Base-by-base conservation (phyloP, 2,113 vertebrate genomes). In the Ginglymostoma cirratum region DNA sequence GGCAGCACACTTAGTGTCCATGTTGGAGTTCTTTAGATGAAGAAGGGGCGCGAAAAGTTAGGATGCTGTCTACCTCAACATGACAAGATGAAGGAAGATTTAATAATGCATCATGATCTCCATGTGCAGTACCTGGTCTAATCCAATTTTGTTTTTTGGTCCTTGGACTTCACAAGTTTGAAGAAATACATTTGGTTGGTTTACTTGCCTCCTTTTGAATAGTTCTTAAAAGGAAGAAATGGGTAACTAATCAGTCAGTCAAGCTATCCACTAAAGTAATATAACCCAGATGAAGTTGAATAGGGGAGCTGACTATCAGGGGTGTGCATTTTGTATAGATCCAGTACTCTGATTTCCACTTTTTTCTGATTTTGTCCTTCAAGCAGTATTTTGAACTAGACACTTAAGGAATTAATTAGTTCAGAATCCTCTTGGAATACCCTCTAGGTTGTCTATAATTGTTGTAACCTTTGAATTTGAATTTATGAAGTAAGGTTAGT, bases 381-480 rank as follows among this genome's bases (percentile, higher is more conserved):
- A 83, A 83, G 38, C 38, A 38, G 17, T 45, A 83, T 45, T 83
- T 83, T 42, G 17, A 83, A 83, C 80, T 21, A 21, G 80, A 21
- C n/a, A 83, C 17, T 83, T 83, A 83, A 45, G 80, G 38, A 83
- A 83, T n/a, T 83, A 42, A 83, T 83, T 83, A 83, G 80, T 83
- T 83, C 80, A 83, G 38, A 83, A 83, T 83, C 78, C n/a, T 42
- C 78, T 42, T 42, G 38, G 42, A 83, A 45, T 83, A 83, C 38
- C 80, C 80, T 83, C 38, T 45, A 17, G 80, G 38, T 45, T 61
- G 38, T 83, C 17, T 45, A 83, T 83, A 83, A 42, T 83, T 83
- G 19, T 83, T 83, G 80, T 83, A 83, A 83, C 80, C 80, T 83
- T 83, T 83, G 38, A 83, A 83, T 83, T 83, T 83, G 78, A 83